Percentiles rank a stretch among this genome's conserved stretches.
These are phyloP conservation scores for Micropoecilia bifurca DNA, from an alignment of 2,797 vertebrate genomes.

Conservation along the genomic window DNA sequence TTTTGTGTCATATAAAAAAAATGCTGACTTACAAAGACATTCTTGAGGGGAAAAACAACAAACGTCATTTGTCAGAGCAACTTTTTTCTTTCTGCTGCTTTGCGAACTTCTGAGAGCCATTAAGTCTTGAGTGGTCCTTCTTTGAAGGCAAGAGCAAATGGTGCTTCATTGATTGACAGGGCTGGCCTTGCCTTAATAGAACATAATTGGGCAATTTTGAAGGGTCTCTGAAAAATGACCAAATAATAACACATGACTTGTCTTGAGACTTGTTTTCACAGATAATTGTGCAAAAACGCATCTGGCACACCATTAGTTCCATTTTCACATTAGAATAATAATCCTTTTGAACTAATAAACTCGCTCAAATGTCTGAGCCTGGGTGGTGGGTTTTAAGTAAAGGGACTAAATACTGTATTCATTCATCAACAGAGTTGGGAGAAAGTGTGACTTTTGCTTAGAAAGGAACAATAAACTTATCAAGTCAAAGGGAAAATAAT, in stretches of 20 bases:
- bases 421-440: constrained; percentile 37
- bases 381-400: constrained; percentile 61
- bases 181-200: constrained; percentile 98
- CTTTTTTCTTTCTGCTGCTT: constrained; percentile 58
- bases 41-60: constrained; percentile 26
- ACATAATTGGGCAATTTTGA: constrained; percentile 97
- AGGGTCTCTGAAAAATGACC: constrained; percentile 84
- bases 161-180: constrained; percentile 89
- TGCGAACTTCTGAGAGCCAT: constrained; percentile 78
- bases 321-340: constrained; percentile 89
- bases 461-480: constrained; percentile 58
- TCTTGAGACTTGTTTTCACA: constrained; percentile 85
- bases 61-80: constrained; percentile 79
- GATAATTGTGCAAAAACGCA: constrained; percentile 86
- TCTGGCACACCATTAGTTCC: constrained; percentile 85
- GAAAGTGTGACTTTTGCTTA: constrained; percentile 61
- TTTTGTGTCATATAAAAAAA: not conserved
- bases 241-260: constrained; percentile 87
- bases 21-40: constrained; percentile 9
- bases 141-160: constrained; percentile 87
- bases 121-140: constrained; percentile 72
- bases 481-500: not conserved
- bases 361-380: constrained; percentile 77
- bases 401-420: constrained; percentile 66
- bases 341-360: constrained; percentile 85